phyloP scores from a whole-genome alignment of 2,113 vertebrate species.

The Phoenicopterus ruber region DNA sequence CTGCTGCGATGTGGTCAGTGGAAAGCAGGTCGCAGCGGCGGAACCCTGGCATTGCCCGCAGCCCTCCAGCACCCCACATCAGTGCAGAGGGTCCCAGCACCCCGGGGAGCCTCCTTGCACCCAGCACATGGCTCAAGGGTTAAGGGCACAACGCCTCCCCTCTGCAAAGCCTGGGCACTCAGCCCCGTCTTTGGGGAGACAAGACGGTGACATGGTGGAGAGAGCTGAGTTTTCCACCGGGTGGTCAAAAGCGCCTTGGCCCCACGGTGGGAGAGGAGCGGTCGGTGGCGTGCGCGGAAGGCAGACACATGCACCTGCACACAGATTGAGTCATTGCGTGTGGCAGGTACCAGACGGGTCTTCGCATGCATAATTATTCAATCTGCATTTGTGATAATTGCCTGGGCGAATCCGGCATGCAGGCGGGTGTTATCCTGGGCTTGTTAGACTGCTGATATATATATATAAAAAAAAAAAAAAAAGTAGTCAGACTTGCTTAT shows the following conservation, averaged over 20 bases:
- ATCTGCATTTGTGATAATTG: slow-evolving; percentile 21
- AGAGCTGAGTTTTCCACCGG: rapidly evolving
- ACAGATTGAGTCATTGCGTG: background rate
- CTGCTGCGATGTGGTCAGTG: rapidly evolving
- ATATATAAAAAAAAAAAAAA: background rate
- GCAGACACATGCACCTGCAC: slow-evolving; percentile 20
- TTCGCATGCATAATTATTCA: background rate
- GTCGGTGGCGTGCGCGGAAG: rapidly evolving
- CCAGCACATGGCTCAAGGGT: background rate
- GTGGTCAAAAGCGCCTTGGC: background rate
- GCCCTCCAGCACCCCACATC: background rate
- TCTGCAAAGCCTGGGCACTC: background rate
- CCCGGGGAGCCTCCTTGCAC: rapidly evolving
- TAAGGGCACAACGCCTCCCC: rapidly evolving
- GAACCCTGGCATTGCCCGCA: rapidly evolving
- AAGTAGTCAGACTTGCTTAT: background rate
- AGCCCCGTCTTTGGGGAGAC: too few relatives aligned
- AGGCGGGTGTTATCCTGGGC: background rate
- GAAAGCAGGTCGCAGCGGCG: background rate
- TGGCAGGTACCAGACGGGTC: slow-evolving; percentile 51
- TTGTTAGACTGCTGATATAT: background rate
- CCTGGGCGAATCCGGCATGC: background rate
- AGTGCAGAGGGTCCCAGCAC: background rate
- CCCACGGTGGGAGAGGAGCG: rapidly evolving
- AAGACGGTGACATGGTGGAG: rapidly evolving